Evolutionary conservation across 2,797 vertebrate genomes (phyloP).

Genomic region (Gadopsis marmoratus): DNA sequence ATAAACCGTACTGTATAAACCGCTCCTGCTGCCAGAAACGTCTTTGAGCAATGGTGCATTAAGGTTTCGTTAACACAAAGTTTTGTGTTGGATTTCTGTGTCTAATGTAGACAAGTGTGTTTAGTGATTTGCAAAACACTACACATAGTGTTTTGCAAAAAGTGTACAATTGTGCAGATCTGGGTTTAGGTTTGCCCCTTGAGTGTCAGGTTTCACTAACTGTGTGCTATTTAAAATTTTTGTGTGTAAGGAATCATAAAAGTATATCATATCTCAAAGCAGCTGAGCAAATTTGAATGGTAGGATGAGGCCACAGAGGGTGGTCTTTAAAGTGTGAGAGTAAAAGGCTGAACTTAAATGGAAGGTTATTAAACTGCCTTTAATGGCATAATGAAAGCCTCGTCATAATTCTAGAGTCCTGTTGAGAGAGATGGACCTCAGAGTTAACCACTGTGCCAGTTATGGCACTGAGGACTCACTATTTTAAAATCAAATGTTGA

Average conservation of each 20-base stretch:
- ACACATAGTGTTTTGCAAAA: too few relatives aligned
- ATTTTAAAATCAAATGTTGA: slow-evolving; percentile 33
- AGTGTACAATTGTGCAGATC: too few relatives aligned
- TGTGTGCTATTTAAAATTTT: too few relatives aligned
- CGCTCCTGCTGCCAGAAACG: background rate
- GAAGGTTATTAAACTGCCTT: slow-evolving; percentile 61
- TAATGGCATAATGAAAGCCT: slow-evolving; percentile 48
- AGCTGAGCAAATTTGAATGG: slow-evolving; percentile 54
- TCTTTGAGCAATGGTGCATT: slow-evolving; percentile 2
- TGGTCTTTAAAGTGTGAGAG: slow-evolving; percentile 51
- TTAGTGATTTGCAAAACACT: too few relatives aligned
- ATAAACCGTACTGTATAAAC: background rate
- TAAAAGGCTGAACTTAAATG: slow-evolving; percentile 56
- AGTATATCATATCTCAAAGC: too few relatives aligned
- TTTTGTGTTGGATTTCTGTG: too few relatives aligned
- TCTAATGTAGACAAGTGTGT: too few relatives aligned
- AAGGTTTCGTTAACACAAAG: too few relatives aligned
- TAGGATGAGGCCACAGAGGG: slow-evolving; percentile 50
- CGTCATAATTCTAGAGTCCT: slow-evolving; percentile 47
- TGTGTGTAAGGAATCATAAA: too few relatives aligned
- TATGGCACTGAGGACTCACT: slow-evolving; percentile 5
- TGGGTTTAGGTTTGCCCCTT: too few relatives aligned
- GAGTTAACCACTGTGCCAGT: slow-evolving; percentile 27
- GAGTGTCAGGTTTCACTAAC: too few relatives aligned
- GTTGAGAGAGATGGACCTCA: slow-evolving; percentile 46